Percentiles rank a stretch among this genome's conserved stretches.
phyloP scores from a whole-genome alignment of 2,888 invertebrate genomes.

The Xestia rhomboidea region DNA sequence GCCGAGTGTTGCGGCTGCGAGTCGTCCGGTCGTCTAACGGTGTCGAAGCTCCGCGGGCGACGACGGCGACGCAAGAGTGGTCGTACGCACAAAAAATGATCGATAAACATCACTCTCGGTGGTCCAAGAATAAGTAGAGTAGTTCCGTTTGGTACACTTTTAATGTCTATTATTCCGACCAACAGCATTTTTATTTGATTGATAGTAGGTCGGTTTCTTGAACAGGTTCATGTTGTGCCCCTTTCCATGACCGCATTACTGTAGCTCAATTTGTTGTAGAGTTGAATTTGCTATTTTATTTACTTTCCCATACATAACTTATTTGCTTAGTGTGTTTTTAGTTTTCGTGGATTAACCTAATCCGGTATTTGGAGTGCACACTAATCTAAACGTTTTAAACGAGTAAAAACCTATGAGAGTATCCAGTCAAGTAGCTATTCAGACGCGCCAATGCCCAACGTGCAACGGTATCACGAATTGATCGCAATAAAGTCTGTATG shows the following conservation, averaged over 20 bases:
- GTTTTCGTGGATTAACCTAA: background rate
- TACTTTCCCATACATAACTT: background rate
- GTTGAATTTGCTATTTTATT: background rate
- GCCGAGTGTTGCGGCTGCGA: conserved; percentile 60
- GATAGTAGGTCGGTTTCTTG: conserved; percentile 27
- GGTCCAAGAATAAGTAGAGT: conserved; percentile 50
- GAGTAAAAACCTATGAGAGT: background rate
- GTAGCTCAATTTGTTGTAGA: conserved; percentile 13
- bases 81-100: conserved; percentile 72
- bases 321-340: background rate
- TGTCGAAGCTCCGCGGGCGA: conserved; percentile 69
- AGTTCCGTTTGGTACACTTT: conserved; percentile 41
- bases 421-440: background rate
- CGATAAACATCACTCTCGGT: conserved; percentile 65
- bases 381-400: background rate
- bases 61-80: conserved; percentile 59
- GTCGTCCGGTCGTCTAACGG: conserved; percentile 84
- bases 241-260: conserved; percentile 37
- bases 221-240: conserved; percentile 28
- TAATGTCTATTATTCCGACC: conserved; percentile 35
- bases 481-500: background rate
- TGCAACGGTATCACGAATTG: background rate
- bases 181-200: conserved; percentile 33
- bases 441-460: background rate
- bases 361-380: background rate